phyloP scores from a whole-genome alignment of 2,888 invertebrate species.

The Amiota minor region DNA sequence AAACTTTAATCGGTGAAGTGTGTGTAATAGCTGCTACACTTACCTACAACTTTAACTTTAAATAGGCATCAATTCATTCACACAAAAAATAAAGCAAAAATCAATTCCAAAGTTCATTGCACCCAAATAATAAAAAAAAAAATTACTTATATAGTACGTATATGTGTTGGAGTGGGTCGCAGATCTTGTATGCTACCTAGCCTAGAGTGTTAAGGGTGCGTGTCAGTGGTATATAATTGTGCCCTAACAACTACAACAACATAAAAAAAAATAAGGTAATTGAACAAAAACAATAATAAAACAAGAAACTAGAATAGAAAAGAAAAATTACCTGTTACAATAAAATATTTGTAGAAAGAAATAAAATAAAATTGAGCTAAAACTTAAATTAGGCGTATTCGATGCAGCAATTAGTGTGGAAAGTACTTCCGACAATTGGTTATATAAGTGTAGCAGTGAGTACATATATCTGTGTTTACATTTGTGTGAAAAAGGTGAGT shows the following conservation, averaged over 20 bases:
- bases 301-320: constrained; percentile 4
- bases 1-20: too few relatives aligned
- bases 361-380: not conserved
- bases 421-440: constrained; percentile 30
- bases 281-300: constrained; percentile 7
- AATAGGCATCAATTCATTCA: too few relatives aligned
- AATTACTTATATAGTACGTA: too few relatives aligned
- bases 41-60: too few relatives aligned
- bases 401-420: constrained; percentile 39
- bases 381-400: constrained; percentile 33
- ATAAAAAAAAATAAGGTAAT: too few relatives aligned
- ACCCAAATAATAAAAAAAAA: constrained; percentile 34
- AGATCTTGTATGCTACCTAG: not conserved
- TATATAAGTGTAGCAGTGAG: too few relatives aligned
- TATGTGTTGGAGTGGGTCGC: not conserved
- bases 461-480: too few relatives aligned
- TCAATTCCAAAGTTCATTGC: constrained; percentile 62
- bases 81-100: constrained; percentile 41
- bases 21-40: too few relatives aligned
- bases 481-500: not conserved
- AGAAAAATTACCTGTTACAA: constrained; percentile 20
- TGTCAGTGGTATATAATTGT: constrained; percentile 59
- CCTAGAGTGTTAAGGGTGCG: constrained; percentile 43
- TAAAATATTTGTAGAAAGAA: constrained; percentile 6
- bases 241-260: not conserved